These are phyloP conservation scores for Polydrusus cervinus DNA, from an alignment of 2,888 invertebrate genomes.

Conservation along the genomic window DNA sequence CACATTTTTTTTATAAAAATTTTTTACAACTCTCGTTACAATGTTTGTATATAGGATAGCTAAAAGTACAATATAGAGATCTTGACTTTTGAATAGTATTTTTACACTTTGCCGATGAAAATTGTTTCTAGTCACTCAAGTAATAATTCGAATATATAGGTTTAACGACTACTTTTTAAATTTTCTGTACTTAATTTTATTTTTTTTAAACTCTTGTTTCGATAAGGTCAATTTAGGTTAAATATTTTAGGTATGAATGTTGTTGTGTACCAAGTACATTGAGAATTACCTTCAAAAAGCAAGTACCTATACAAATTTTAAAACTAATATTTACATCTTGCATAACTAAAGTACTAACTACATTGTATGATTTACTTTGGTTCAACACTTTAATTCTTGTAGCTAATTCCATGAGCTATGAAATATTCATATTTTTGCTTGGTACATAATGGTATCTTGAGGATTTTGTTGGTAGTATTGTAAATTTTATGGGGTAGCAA, in stretches of 20 bases:
- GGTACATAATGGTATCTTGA: neutral
- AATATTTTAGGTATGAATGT: conserved; percentile 9
- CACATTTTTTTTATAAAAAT: no score
- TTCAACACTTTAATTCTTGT: no score
- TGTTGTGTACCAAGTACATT: conserved; percentile 10
- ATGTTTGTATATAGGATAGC: conserved; percentile 16
- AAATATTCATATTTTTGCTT: neutral
- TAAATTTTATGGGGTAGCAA: conserved; percentile 14
- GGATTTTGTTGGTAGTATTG: conserved; percentile 29
- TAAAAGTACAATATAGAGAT: conserved; percentile 36
- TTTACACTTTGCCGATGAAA: conserved; percentile 37
- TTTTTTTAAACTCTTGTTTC: conserved; percentile 23
- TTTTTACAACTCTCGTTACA: conserved; percentile 1
- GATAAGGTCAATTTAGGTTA: conserved; percentile 35
- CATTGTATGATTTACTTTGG: no score
- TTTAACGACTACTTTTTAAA: conserved; percentile 12
- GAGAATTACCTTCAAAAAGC: neutral
- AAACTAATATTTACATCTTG: no score
- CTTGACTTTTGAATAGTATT: conserved; percentile 34
- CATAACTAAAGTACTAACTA: no score
- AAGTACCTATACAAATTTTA: no score
- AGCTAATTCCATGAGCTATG: no score
- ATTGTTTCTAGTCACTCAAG: conserved; percentile 42
- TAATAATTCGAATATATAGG: conserved; percentile 8
- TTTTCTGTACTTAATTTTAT: conserved; percentile 31